Evolutionary conservation across 2,113 vertebrate genomes (phyloP), one percentile per base, ranked within the genome.

Genomic region (Gobiocypris rarus): DNA sequence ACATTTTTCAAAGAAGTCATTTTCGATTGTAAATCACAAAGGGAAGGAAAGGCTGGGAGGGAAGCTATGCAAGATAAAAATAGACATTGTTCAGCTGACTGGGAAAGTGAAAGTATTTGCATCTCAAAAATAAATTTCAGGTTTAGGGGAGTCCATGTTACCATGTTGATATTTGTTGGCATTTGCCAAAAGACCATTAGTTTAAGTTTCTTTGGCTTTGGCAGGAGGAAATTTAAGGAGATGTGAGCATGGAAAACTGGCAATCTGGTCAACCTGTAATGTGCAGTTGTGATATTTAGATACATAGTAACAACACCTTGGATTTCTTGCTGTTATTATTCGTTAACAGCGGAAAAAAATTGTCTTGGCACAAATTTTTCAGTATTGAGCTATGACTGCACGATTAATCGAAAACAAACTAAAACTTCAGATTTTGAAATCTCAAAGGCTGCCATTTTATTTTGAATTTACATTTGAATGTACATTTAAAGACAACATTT

Each of bases 111-210:
- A 86, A 75, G 82, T n/a, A 80, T 81, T 80, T 81, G 58, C 58
- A 45, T 56, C 82, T 3, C 28, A 81, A 79, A 82, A 81, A 84
- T 76, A 87, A 81, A 31, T 31, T 81, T 75, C 67, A 75, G 63
- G 77, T 87, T 84, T 81, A 70, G 71, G 5, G 41, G 41, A 70
- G 50, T 58, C 77, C 69, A 70, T 74, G 61, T 43, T 65, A 81
- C 84, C 78, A 56, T 85, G 56, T 81, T 81, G 70, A 85, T 41
- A 63, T 34, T 73, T 52, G 14, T 75, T 59, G 67, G 28, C 52
- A 19, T 82, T 87, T 87, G 83, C 84, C 59, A 28, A 77, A 85
- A 34, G 19, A n/a, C 56, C 83, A 85, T 24, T 50, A 58, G 83
- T 56, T 84, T 31, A n/a, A 76, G 78, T 85, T 85, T 50, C 26